phyloP scores from a whole-genome alignment of 1,140 invertebrate genomes.

The Ephestia elutella region DNA sequence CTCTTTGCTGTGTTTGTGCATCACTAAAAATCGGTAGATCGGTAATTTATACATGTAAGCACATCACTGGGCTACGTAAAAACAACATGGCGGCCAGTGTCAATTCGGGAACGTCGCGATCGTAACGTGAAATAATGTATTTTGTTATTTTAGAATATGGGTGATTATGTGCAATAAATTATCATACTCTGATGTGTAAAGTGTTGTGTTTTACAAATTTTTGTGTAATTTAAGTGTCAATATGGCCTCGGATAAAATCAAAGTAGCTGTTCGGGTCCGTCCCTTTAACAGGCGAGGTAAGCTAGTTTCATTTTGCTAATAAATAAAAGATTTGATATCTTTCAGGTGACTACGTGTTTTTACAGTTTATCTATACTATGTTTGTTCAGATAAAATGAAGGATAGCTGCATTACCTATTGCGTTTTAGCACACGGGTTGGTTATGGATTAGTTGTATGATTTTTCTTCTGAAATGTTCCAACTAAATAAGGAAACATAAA shows the following conservation, averaged over 20 bases:
- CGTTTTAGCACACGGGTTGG: neutral
- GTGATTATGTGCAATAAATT: slow-evolving; percentile 73
- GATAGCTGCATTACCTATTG: slow-evolving; percentile 10
- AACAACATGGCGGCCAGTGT: slow-evolving; percentile 75
- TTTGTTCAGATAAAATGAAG: slow-evolving; percentile 21
- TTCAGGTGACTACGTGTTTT: slow-evolving; percentile 49
- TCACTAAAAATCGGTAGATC: neutral
- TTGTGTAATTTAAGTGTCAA: slow-evolving; percentile 66
- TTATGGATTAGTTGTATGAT: neutral
- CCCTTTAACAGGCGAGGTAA: slow-evolving; percentile 97
- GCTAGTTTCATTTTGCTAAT: slow-evolving; percentile 69
- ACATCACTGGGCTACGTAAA: slow-evolving; percentile 40
- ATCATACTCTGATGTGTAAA: slow-evolving; percentile 61
- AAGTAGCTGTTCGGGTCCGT: slow-evolving; percentile 95
- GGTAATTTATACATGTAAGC: neutral
- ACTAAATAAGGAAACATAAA: neutral
- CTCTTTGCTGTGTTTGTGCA: no score
- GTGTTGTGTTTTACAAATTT: slow-evolving; percentile 70
- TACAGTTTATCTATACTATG: slow-evolving; percentile 36
- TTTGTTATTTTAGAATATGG: slow-evolving; percentile 74
- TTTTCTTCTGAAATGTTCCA: neutral
- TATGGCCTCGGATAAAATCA: slow-evolving; percentile 94
- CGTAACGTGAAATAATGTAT: slow-evolving; percentile 73
- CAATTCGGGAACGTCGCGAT: slow-evolving; percentile 67
- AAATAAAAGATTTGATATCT: slow-evolving; percentile 66